Base-by-base conservation (phyloP, 1,140 invertebrate genomes). In the Cataglyphis hispanica region DNA sequence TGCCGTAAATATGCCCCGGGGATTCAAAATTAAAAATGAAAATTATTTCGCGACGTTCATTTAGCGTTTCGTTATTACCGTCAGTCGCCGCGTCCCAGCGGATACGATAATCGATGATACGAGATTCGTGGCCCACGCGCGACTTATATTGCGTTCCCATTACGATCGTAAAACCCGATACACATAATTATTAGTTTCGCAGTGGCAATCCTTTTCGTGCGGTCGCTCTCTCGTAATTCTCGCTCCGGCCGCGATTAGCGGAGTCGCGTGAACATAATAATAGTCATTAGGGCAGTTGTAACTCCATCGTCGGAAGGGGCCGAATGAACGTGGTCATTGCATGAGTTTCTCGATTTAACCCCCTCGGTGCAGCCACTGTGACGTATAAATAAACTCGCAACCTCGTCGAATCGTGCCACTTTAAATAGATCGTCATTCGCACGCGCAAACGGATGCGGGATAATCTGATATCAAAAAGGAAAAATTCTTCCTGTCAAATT, bases 191-290 rank as follows among this genome's bases (percentile, higher is more conserved):
- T 50, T 34, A 27, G 53, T 60, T 46, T 60, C 53, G 66, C 78
- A 43, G 78, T 81, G 25, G 53, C 78, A 37, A 81, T 70, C 67
- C 46, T 72, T 81, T 83, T 83, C 78, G 66, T 83, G 53, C 78
- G 58, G 46, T 37, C 19, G 27, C 66, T 60, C 66, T 60, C 78
- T 13, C 67, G 78, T 83, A 83, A 83, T 37, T 80, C 31, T 27
- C 66, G 53, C 66, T 31, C 66, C 66, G 67, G 37, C 67, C 37
- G 3, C 58, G 78, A 83, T 83, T 83, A 83, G 66, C 78, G 53
- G 53, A 83, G 78, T 83, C 78, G 78, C 78, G 78, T 83, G 78
- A 83, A 83, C 67, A 67, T 83, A 83, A 83, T 83, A 83, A 83
- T 83, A 60, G 78, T 83, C 78, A 83, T 83, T 83, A 83, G 13